A percentile compares a stretch with the other conserved stretches of the same genome.
phyloP scores from a whole-genome alignment of 2,113 vertebrate genomes.

The Catharus minimus region DNA sequence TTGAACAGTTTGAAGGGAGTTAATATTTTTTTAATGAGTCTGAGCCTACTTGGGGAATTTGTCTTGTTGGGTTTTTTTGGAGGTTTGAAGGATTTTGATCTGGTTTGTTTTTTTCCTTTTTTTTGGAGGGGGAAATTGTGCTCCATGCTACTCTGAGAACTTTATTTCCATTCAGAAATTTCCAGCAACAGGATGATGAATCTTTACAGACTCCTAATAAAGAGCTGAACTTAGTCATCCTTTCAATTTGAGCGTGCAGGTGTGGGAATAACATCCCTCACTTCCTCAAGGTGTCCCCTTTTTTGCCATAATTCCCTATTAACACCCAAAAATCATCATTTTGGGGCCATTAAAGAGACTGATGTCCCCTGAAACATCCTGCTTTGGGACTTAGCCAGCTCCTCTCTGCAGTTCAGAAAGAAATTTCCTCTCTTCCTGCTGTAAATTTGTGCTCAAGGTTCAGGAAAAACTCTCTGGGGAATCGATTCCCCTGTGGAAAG shows the following conservation, averaged over 20 bases:
- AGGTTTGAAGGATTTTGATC: background rate
- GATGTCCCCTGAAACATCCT: background rate
- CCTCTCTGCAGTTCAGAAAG: background rate
- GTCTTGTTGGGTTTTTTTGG: background rate
- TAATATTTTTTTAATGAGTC: background rate
- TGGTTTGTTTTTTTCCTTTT: background rate
- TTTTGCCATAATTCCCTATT: background rate
- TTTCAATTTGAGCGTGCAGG: background rate
- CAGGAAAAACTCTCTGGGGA: background rate
- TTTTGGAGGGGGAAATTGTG: background rate
- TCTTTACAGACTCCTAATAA: background rate
- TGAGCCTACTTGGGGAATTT: background rate
- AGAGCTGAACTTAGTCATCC: constrained; percentile 1
- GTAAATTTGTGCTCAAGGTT: background rate
- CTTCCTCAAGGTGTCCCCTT: constrained; percentile 10
- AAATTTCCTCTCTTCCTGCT: background rate
- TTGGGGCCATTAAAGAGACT: background rate
- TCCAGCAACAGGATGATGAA: background rate
- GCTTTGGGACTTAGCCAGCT: background rate
- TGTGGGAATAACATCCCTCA: background rate
- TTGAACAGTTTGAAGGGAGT: background rate
- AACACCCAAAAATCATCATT: background rate
- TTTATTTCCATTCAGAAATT: background rate
- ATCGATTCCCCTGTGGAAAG: background rate
- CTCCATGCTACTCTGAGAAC: background rate